Conservation (phyloP, 2,113 vertebrate species). For the Callionymus lyra region DNA sequence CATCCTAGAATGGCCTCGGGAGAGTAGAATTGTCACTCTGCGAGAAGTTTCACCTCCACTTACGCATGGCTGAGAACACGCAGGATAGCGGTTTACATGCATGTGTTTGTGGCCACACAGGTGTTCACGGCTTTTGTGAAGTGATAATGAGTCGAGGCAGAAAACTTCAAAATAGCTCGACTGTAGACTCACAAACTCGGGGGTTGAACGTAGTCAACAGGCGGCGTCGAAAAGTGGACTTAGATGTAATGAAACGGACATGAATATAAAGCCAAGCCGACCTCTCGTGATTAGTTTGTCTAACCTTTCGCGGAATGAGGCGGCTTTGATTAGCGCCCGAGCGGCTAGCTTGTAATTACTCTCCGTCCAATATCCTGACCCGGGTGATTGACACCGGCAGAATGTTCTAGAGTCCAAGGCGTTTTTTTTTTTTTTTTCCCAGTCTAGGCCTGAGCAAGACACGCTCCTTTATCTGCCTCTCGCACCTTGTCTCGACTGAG, state of each 20-base stretch:
- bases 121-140: constrained; percentile 45
- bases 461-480: constrained; percentile 52
- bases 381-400: constrained; percentile 50
- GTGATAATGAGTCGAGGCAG: constrained; percentile 47
- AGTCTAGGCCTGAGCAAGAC: constrained; percentile 27
- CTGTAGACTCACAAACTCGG: constrained; percentile 2
- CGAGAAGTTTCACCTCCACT: constrained; percentile 13
- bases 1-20: constrained; percentile 1
- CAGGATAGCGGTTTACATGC: constrained; percentile 14
- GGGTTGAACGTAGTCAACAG: neutral
- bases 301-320: constrained; percentile 46
- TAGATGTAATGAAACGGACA: constrained; percentile 26
- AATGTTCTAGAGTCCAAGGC: constrained; percentile 35
- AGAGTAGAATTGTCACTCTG: constrained; percentile 18
- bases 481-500: constrained; percentile 52
- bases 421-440: no score
- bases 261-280: constrained; percentile 45
- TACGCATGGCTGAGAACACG: constrained; percentile 3
- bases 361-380: constrained; percentile 50
- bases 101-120: constrained; percentile 35
- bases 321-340: constrained; percentile 40
- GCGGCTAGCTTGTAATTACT: constrained; percentile 54
- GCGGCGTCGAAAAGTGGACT: no score
- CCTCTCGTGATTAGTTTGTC: constrained; percentile 45
- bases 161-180: constrained; percentile 30